Evolutionary conservation across 2,797 vertebrate genomes (phyloP).

Genomic region (Carcharodon carcharias): DNA sequence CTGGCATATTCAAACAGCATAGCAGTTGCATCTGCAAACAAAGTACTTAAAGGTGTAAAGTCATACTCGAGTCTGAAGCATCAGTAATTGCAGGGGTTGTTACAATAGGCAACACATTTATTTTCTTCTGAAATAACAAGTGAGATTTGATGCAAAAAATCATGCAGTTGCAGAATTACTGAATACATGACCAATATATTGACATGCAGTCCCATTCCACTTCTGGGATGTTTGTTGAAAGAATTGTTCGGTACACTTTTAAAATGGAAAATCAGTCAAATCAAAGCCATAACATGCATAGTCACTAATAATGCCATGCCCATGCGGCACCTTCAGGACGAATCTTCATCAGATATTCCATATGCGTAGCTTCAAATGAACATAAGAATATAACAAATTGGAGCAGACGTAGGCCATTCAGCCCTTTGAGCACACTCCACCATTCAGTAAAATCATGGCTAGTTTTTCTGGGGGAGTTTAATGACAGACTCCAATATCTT

Average conservation of each 20-base stretch:
- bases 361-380: neutral
- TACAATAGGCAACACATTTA: neutral
- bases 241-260: neutral
- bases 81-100: neutral
- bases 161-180: neutral
- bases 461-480: too few species aligned
- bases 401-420: too few species aligned
- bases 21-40: neutral
- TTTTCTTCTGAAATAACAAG: neutral
- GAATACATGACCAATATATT: neutral
- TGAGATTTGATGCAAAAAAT: neutral
- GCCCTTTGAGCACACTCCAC: too few species aligned
- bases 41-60: neutral
- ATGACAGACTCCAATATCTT: too few species aligned
- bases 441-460: too few species aligned
- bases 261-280: neutral
- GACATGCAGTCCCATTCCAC: neutral
- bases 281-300: neutral
- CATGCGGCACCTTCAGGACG: too few species aligned
- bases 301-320: neutral
- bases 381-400: too few species aligned
- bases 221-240: neutral
- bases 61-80: too few species aligned
- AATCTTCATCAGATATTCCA: neutral
- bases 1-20: neutral